Percentiles rank a stretch among this genome's conserved stretches.
Conservation (phyloP, 2,888 invertebrate species). For the Ecliptopera silaceata region DNA sequence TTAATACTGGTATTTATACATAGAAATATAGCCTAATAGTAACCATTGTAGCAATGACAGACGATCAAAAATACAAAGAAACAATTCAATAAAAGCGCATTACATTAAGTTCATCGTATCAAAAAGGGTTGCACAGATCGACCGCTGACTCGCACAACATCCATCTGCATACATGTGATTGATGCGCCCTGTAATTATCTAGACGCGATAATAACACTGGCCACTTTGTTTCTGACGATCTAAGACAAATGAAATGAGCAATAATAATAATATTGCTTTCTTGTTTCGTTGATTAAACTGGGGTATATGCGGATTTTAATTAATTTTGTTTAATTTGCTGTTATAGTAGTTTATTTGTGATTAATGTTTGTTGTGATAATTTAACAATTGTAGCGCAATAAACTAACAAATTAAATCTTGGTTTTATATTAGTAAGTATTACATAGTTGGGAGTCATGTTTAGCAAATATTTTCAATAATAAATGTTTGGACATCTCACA, state of each 20-base stretch:
- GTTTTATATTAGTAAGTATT: no score
- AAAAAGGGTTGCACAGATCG: constrained; percentile 80
- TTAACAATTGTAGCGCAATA: no score
- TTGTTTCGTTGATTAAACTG: constrained; percentile 80
- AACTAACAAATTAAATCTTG: no score
- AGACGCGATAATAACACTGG: constrained; percentile 83
- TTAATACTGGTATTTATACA: no score
- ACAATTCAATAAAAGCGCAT: constrained; percentile 12
- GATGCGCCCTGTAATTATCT: constrained; percentile 83
- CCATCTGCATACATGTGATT: constrained; percentile 82
- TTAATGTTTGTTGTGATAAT: no score
- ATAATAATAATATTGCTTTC: constrained; percentile 77
- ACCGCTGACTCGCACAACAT: constrained; percentile 81
- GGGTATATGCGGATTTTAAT: constrained; percentile 56
- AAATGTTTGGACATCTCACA: no score
- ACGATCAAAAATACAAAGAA: not conserved
- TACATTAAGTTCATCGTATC: constrained; percentile 64
- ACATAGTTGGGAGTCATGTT: no score
- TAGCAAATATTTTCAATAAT: no score
- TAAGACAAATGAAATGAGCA: constrained; percentile 82
- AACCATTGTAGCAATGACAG: not conserved
- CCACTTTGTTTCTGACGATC: constrained; percentile 82
- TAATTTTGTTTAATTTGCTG: constrained; percentile 27
- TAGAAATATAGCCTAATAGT: no score
- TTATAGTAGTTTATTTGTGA: not conserved